These are phyloP conservation scores for Apeira syringaria DNA, from an alignment of 2,888 invertebrate species.

Conservation along the genomic window DNA sequence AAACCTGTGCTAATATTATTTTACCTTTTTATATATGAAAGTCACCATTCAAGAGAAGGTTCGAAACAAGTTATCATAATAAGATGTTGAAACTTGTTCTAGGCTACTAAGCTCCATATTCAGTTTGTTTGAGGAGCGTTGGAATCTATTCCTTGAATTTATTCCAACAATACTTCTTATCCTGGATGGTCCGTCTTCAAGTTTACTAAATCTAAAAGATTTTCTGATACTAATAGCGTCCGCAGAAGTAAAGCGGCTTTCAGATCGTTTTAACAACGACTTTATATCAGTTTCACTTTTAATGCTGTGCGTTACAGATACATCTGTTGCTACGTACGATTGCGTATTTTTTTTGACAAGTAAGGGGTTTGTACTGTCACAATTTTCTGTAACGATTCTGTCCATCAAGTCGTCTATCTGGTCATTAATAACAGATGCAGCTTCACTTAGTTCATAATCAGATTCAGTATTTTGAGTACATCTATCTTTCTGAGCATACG, in stretches of 20 bases:
- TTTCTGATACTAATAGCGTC: conserved; percentile 15
- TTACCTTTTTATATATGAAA: conserved; percentile 56
- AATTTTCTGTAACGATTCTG: conserved; percentile 38
- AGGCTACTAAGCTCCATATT: conserved; percentile 11
- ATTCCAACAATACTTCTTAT: conserved; percentile 32
- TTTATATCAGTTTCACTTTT: conserved; percentile 40
- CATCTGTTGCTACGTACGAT: conserved; percentile 8
- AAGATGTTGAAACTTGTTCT: conserved; percentile 17
- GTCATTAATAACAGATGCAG: conserved; percentile 40
- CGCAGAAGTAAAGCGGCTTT: conserved; percentile 24
- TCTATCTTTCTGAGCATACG: conserved; percentile 27
- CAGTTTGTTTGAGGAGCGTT: conserved; percentile 27
- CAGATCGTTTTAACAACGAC: conserved; percentile 34
- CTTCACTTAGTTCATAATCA: conserved; percentile 41
- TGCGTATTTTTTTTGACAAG: conserved; percentile 10
- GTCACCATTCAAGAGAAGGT: conserved; percentile 50
- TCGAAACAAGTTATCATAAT: conserved; percentile 34
- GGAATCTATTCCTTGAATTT: conserved; percentile 17
- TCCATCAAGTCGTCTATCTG: conserved; percentile 49
- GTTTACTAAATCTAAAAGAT: conserved; percentile 38
- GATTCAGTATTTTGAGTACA: conserved; percentile 37
- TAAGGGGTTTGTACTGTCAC: conserved; percentile 23
- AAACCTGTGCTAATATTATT: conserved; percentile 49
- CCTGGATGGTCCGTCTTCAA: conserved; percentile 37
- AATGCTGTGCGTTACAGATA: conserved; percentile 23